Conservation (phyloP, 2,888 invertebrate genomes). For the Penaeus monodon region DNA sequence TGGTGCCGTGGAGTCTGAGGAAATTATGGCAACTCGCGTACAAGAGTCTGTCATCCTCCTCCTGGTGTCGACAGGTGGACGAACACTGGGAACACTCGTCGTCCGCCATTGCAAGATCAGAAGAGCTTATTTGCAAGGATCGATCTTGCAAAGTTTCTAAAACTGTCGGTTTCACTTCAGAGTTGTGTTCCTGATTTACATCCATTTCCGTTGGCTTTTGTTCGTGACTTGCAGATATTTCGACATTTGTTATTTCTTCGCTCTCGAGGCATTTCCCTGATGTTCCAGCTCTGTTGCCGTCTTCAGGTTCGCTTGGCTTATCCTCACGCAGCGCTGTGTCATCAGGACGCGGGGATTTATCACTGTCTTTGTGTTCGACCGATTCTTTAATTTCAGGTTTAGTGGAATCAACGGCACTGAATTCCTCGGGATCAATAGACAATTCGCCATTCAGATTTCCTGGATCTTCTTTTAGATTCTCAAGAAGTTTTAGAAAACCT, state of each 20-base stretch:
- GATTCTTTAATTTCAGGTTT: too few species aligned
- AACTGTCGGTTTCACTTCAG: too few species aligned
- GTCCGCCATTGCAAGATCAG: not conserved
- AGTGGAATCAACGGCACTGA: not conserved
- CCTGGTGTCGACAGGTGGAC: conserved; percentile 5
- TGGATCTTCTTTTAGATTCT: conserved; percentile 30
- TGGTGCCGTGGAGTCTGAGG: not conserved
- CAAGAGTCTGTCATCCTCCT: conserved; percentile 18
- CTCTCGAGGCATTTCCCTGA: not conserved
- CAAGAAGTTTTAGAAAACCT: conserved; percentile 46
- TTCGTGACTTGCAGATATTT: too few species aligned
- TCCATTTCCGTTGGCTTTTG: not conserved
- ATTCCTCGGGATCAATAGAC: not conserved
- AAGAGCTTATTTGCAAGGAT: not conserved
- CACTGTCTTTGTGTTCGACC: too few species aligned
- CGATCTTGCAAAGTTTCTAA: too few species aligned
- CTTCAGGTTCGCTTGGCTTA: not conserved
- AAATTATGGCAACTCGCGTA: conserved; percentile 29
- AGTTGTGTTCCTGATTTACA: not conserved
- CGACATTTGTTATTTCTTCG: not conserved
- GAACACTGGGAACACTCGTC: conserved; percentile 10
- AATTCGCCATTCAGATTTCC: conserved; percentile 7
- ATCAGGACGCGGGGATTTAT: too few species aligned
- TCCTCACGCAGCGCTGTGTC: not conserved
- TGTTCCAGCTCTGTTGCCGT: not conserved